Evolutionary conservation across 2,113 vertebrate genomes (phyloP).

Genomic region (Ranitomeya imitator): DNA sequence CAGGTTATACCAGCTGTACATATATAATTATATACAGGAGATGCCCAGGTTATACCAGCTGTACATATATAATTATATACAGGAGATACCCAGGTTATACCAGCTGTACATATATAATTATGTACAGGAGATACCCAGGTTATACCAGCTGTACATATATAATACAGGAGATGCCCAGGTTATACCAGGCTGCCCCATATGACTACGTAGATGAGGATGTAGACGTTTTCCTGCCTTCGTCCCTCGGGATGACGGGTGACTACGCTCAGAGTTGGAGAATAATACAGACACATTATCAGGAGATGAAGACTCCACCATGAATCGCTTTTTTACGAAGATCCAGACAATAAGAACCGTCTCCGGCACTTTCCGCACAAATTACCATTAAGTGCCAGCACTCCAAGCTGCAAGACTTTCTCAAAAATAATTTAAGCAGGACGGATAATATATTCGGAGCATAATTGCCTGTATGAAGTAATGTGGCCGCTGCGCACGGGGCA

Average conservation of each 20-base stretch:
- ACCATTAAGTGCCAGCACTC: conserved; percentile 19
- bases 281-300: neutral
- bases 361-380: conserved; percentile 26
- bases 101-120: no score
- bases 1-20: no score
- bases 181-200: neutral
- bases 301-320: neutral
- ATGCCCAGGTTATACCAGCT: no score
- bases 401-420: conserved; percentile 31
- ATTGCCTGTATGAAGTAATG: conserved; percentile 40
- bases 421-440: conserved; percentile 36
- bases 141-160: neutral
- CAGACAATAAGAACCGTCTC: neutral
- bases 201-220: neutral
- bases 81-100: no score
- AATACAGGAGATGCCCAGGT: neutral
- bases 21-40: no score
- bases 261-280: neutral
- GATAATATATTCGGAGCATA: conserved; percentile 45
- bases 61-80: no score
- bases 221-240: neutral
- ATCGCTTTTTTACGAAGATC: conserved; percentile 5
- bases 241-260: neutral
- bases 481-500: neutral
- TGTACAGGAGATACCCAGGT: no score